A percentile compares a stretch with the other conserved stretches of the same genome.
These are phyloP conservation scores for Philantomba maxwellii DNA, from an alignment of 2,113 vertebrate species.

Conservation along the genomic window DNA sequence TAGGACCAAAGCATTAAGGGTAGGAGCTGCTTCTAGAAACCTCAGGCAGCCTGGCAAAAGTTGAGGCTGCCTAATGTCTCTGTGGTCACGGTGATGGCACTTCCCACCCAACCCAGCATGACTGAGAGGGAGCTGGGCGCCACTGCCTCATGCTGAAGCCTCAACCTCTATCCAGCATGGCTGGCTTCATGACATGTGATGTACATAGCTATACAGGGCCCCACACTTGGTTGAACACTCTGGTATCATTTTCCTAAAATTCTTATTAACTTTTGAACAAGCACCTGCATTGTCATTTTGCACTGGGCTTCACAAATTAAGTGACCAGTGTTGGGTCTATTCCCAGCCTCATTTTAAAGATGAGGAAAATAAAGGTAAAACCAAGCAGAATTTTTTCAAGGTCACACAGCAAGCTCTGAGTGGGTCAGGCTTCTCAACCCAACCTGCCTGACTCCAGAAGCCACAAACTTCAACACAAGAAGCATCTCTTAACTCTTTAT, in stretches of 20 bases:
- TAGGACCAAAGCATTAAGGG: background rate
- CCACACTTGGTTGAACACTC: accelerated
- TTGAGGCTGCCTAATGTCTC: background rate
- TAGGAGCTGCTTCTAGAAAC: background rate
- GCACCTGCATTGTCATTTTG: background rate
- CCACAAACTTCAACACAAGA: background rate
- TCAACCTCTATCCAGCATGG: background rate
- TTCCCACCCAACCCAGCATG: too few relatives aligned
- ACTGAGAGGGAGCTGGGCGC: background rate
- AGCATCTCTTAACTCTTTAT: background rate
- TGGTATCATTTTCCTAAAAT: background rate
- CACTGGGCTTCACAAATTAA: background rate
- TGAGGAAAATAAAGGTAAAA: background rate
- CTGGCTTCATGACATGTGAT: accelerated
- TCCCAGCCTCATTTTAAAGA: background rate
- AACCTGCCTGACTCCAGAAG: background rate
- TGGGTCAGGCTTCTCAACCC: background rate
- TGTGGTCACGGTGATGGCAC: background rate
- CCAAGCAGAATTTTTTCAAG: background rate
- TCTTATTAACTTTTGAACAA: background rate
- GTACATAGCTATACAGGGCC: background rate
- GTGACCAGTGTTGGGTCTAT: background rate
- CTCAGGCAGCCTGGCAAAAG: background rate
- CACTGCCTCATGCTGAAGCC: background rate
- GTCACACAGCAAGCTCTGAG: background rate